phyloP scores from a whole-genome alignment of 2,113 vertebrate species.

The Delphinapterus leucas region DNA sequence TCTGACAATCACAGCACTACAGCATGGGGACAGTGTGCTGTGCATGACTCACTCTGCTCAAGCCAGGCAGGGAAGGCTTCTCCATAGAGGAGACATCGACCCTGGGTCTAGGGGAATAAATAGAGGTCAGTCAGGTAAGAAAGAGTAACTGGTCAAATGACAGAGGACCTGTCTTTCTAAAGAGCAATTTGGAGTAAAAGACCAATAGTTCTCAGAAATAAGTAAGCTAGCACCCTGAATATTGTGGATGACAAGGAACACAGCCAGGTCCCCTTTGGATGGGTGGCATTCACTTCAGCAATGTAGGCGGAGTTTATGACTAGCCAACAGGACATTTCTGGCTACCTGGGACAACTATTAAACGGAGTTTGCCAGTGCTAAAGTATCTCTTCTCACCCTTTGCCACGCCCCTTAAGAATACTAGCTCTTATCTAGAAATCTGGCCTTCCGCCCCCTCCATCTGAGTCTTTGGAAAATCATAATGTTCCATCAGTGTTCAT shows the following conservation, averaged over 20 bases:
- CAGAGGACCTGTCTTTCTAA: not conserved
- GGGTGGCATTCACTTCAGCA: not conserved
- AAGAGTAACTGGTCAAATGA: not conserved
- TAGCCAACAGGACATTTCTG: not conserved
- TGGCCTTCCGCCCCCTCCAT: not conserved
- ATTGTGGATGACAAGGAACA: not conserved
- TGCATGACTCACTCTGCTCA: not conserved
- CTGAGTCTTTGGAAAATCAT: not conserved
- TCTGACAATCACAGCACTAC: not conserved
- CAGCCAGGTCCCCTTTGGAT: not conserved
- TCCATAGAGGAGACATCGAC: not conserved
- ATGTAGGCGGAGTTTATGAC: not conserved
- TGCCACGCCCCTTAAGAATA: not conserved
- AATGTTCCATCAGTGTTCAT: not conserved
- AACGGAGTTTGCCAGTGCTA: not conserved
- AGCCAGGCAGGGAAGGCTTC: not conserved
- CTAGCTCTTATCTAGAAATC: not conserved
- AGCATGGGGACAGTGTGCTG: rapidly evolving
- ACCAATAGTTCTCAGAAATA: not conserved
- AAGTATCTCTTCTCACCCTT: not conserved
- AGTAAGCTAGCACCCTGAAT: not conserved
- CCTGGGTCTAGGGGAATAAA: not conserved
- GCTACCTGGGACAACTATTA: not conserved
- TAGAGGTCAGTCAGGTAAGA: not conserved
- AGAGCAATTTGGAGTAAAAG: not conserved